phyloP scores from a whole-genome alignment of 2,113 vertebrate genomes.

The Cricetomys ansorgei region DNA sequence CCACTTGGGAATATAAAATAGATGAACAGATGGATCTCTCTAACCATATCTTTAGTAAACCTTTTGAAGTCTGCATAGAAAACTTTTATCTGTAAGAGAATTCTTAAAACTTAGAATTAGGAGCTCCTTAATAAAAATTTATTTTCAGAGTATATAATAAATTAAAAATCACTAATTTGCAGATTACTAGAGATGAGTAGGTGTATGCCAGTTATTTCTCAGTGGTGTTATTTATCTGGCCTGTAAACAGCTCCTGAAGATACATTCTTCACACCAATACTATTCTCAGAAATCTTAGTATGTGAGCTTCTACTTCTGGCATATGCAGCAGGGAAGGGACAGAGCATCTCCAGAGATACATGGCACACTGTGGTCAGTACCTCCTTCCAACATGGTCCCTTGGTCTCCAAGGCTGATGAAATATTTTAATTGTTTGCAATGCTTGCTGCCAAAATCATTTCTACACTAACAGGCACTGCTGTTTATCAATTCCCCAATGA shows the following conservation, averaged over 20 bases:
- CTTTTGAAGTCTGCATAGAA: neutral
- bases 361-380: neutral
- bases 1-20: neutral
- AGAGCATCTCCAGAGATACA: neutral
- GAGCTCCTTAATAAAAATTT: neutral
- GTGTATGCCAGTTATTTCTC: neutral
- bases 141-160: neutral
- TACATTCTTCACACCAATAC: neutral
- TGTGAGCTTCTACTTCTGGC: neutral
- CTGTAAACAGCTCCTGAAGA: neutral
- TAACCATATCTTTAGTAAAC: neutral
- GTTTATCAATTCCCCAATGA: neutral
- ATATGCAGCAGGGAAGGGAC: neutral
- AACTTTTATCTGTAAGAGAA: neutral
- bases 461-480: neutral
- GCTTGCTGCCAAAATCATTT: slow-evolving; percentile 1
- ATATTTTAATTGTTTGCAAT: slow-evolving; percentile 55
- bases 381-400: neutral
- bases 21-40: neutral
- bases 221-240: neutral
- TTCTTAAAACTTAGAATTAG: neutral
- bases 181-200: neutral
- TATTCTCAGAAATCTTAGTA: neutral
- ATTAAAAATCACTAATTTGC: neutral
- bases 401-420: slow-evolving; percentile 42